phyloP scores from a whole-genome alignment of 2,888 invertebrate species.

The Nymphalis urticae region DNA sequence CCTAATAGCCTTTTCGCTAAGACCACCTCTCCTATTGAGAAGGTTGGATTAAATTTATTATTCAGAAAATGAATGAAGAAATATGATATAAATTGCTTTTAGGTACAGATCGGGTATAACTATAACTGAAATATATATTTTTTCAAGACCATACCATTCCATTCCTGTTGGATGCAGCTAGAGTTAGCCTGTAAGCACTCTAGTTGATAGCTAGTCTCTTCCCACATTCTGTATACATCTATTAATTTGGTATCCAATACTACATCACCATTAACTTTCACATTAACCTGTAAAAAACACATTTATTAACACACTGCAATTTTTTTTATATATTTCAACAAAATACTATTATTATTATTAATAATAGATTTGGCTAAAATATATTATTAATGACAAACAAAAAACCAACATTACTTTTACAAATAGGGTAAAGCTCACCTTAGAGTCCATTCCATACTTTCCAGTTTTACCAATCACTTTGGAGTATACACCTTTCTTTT shows the following conservation, averaged over 20 bases:
- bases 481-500: constrained; percentile 82
- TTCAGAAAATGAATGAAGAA: no score
- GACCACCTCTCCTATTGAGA: no score
- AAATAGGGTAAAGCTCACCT: constrained; percentile 59
- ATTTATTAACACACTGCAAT: background rate
- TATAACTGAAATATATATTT: background rate
- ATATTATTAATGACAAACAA: background rate
- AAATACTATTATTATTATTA: no score
- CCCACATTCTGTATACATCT: constrained; percentile 92
- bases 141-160: constrained; percentile 68
- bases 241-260: constrained; percentile 85
- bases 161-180: constrained; percentile 90
- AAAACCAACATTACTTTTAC: background rate
- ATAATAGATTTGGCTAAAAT: no score
- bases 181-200: constrained; percentile 92
- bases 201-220: constrained; percentile 95
- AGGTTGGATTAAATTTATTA: background rate
- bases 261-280: constrained; percentile 82
- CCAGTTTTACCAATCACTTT: constrained; percentile 85
- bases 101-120: no score
- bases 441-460: constrained; percentile 85
- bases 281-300: constrained; percentile 57
- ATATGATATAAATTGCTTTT: no score
- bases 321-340: background rate
- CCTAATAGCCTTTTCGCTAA: no score